Conservation (phyloP, 2,113 vertebrate species). For the Chroicocephalus ridibundus region DNA sequence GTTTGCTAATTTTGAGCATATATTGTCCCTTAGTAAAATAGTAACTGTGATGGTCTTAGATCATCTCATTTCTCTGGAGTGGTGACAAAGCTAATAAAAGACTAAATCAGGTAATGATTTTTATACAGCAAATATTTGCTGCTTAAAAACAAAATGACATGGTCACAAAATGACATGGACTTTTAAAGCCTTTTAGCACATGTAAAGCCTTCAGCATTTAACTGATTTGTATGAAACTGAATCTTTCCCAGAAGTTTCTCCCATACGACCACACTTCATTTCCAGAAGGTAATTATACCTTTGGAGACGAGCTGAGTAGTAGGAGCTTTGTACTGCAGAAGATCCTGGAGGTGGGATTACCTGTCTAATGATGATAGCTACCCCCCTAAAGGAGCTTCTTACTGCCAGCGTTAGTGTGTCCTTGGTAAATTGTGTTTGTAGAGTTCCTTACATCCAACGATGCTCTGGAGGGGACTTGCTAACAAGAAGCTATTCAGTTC, state of each 20-base stretch:
- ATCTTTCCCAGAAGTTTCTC: slow-evolving; percentile 12
- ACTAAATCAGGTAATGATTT: slow-evolving; percentile 21
- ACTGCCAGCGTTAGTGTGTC: background rate
- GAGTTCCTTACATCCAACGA: background rate
- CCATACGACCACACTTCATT: background rate
- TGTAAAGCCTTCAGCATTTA: slow-evolving; percentile 8
- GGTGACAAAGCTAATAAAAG: slow-evolving; percentile 18
- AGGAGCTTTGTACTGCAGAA: background rate
- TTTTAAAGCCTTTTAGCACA: slow-evolving; percentile 25
- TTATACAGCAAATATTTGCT: background rate
- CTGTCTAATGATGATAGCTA: background rate
- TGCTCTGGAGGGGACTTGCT: slow-evolving; percentile 4
- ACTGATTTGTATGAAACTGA: background rate
- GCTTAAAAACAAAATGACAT: background rate
- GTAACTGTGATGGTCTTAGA: background rate
- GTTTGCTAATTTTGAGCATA: background rate
- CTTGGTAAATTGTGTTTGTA: slow-evolving; percentile 4
- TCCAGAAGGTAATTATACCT: slow-evolving; percentile 26
- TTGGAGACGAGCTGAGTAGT: background rate
- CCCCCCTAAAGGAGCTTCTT: background rate
- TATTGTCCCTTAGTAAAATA: background rate
- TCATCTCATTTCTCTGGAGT: background rate
- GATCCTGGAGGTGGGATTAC: slow-evolving; percentile 40
- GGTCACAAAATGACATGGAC: background rate
- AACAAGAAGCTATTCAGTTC: background rate